Base-by-base conservation (phyloP, 2,797 vertebrate species). In the Phrynocephalus forsythii region DNA sequence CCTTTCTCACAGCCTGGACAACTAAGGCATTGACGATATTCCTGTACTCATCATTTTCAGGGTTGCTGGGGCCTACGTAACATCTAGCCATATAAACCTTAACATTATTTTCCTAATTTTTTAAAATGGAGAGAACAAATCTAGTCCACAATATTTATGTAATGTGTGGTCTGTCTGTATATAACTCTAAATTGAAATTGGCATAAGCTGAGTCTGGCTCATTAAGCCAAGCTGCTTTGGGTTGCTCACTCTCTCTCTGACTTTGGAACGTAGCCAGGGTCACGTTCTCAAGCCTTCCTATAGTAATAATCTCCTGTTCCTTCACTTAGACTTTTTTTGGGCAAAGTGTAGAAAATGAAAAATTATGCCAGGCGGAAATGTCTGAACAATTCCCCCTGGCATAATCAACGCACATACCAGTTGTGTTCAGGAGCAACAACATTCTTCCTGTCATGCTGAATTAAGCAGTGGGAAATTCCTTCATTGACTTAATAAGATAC, bases 371-470 rank as follows among this genome's bases (percentile, higher is more conserved):
- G 38, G 38, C 38, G 3, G 38, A 44, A 33, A 79, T 73, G 52
- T 24, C 9, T 68, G 38, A 13, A 44, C 3, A 1, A 6, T n/a
- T 82, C 15, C 2, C 30, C 88, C 6, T 7, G 3, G 0, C 83
- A 81, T 71, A 84, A 88, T 72, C 71, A 83, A 24, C 67, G 84
- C 20, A 84, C 75, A 84, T 81, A 44, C 69, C 78, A 81, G 63
- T 75, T 81, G 69, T 68, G 82, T 5, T 84, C 78, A 69, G 69
- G 80, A 88, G 38, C 22, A 78, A 67, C 11, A 50, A 50, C 33
- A 52, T 82, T 82, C 71, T 67, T 82, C 56, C 56, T 75, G 79
- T 73, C 85, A 66, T 5, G 6, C 24, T 71, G 60, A 72, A 73
- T 81, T 75, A 75, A 81, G n/a, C 28, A 15, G 33, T 66, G 33